Evolutionary conservation across 2,113 vertebrate species (phyloP).

Genomic region (Suncus etruscus): DNA sequence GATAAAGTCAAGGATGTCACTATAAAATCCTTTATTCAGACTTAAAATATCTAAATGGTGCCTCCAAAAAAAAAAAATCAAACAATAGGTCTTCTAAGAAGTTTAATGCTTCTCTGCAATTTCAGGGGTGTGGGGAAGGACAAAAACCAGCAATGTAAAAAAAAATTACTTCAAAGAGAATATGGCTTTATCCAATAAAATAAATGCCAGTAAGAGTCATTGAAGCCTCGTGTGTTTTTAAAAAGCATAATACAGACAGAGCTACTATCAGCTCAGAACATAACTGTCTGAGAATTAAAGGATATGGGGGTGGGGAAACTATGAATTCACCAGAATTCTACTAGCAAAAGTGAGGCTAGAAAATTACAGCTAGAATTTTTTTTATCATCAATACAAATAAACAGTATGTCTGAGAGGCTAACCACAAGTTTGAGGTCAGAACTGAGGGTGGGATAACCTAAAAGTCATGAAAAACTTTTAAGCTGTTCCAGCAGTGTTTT

Average conservation of each 20-base stretch:
- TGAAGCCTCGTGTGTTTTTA: not conserved
- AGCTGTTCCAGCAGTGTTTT: no score
- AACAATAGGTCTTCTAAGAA: not conserved
- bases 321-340: not conserved
- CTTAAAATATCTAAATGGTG: not conserved
- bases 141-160: not conserved
- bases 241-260: not conserved
- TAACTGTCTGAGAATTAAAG: not conserved
- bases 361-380: not conserved
- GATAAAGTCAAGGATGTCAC: not conserved
- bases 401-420: not conserved
- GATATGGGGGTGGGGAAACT: not conserved
- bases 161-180: not conserved
- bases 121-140: not conserved
- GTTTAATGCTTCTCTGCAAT: not conserved
- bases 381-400: not conserved
- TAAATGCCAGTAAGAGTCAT: not conserved
- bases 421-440: not conserved
- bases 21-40: not conserved
- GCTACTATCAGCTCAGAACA: not conserved
- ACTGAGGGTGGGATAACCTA: not conserved
- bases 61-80: not conserved
- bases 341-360: not conserved
- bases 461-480: not conserved
- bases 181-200: not conserved